phyloP scores from a whole-genome alignment of 1,140 invertebrate species.

The Drosophila albomicans region DNA sequence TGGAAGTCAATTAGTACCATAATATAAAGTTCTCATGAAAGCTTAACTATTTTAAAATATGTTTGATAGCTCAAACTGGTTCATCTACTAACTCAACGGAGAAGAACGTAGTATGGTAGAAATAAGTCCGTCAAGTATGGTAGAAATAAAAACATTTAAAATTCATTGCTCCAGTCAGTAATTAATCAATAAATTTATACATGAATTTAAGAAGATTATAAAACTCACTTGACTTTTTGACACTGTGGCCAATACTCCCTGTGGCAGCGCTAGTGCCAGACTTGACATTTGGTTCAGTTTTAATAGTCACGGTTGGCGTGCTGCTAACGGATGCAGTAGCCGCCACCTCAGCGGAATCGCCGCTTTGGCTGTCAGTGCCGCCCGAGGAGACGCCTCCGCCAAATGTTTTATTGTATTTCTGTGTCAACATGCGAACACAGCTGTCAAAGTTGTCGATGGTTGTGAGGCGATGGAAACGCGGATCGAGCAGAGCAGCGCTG shows the following conservation, averaged over 20 bases:
- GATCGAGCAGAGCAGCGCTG: slow-evolving; percentile 75
- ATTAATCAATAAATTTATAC: no score
- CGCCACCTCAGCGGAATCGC: slow-evolving; percentile 50
- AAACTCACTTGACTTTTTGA: slow-evolving; percentile 73
- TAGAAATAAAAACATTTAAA: no score
- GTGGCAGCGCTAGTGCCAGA: not conserved
- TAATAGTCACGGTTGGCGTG: slow-evolving; percentile 54
- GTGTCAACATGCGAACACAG: slow-evolving; percentile 64
- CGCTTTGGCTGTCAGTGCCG: slow-evolving; percentile 32
- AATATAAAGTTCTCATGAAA: no score
- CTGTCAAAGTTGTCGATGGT: slow-evolving; percentile 70
- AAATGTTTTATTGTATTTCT: slow-evolving; percentile 68
- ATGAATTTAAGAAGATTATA: no score
- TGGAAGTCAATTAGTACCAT: not conserved
- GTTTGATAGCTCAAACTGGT: no score
- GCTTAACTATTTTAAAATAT: no score
- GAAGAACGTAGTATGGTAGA: no score
- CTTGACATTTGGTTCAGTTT: slow-evolving; percentile 61
- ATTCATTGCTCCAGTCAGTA: no score
- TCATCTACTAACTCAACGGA: no score
- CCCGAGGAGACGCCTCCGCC: slow-evolving; percentile 22
- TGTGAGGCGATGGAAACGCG: slow-evolving; percentile 81
- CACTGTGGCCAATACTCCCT: not conserved
- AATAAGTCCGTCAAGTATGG: no score
- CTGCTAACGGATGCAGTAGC: slow-evolving; percentile 44